These are phyloP conservation scores for Ptyas mucosa DNA, from an alignment of 2,113 vertebrate species.

Conservation along the genomic window DNA sequence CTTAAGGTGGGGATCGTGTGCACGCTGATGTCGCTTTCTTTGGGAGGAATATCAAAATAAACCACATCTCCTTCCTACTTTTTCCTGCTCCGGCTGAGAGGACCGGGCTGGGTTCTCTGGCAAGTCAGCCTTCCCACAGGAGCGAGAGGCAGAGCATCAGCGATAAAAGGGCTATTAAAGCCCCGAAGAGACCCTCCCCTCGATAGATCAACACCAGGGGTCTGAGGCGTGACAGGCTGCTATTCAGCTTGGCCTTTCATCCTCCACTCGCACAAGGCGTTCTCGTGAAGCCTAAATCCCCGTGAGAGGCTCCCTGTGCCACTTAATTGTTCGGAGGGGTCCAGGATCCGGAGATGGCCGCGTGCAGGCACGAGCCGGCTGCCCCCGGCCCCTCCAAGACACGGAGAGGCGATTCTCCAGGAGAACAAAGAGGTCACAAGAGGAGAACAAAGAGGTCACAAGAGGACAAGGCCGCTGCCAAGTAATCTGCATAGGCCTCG, in stretches of 20 bases:
- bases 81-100: background rate
- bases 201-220: background rate
- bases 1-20: background rate
- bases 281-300: constrained; percentile 52
- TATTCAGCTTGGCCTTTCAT: background rate
- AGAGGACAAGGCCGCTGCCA: background rate
- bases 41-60: background rate
- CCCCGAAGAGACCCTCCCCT: background rate
- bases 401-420: background rate
- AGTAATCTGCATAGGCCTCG: no score
- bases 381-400: background rate
- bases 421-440: no score
- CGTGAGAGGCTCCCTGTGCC: constrained; percentile 32
- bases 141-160: background rate
- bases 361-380: fast-evolving
- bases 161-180: background rate
- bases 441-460: no score
- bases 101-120: background rate
- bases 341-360: fast-evolving
- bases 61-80: no score
- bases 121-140: background rate
- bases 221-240: fast-evolving
- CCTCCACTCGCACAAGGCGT: background rate
- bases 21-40: background rate
- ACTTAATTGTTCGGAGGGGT: constrained; percentile 30